These are phyloP conservation scores for Dunckerocampus dactyliophorus DNA, from an alignment of 2,113 vertebrate genomes.

Conservation along the genomic window DNA sequence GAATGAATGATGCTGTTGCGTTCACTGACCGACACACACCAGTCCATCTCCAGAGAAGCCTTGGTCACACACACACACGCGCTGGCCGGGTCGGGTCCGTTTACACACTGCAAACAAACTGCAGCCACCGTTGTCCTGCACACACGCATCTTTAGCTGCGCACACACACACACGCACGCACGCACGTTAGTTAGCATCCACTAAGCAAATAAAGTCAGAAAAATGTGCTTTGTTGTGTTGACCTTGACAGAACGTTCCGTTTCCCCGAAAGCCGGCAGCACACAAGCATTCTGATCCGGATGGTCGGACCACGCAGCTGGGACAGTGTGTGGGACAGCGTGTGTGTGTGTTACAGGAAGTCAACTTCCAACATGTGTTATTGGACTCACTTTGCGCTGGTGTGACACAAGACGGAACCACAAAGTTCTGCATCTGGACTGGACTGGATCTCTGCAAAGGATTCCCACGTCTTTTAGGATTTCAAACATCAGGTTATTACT, in stretches of 20 bases:
- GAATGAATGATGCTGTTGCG: background rate
- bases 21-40: conserved; percentile 78
- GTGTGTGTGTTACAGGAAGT: too few species aligned
- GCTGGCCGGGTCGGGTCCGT: conserved; percentile 77
- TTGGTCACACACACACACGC: conserved; percentile 73
- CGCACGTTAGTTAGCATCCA: background rate
- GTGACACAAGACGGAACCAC: conserved; percentile 77
- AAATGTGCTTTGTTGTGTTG: conserved; percentile 26
- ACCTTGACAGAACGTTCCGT: conserved; percentile 85
- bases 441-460: conserved; percentile 76
- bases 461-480: background rate
- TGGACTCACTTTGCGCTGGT: conserved; percentile 88
- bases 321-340: background rate
- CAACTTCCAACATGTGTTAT: background rate
- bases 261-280: conserved; percentile 84
- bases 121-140: conserved; percentile 79
- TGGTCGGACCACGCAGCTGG: conserved; percentile 71
- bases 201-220: background rate
- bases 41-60: conserved; percentile 84
- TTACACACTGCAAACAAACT: conserved; percentile 80
- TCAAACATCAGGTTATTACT: background rate
- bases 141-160: conserved; percentile 80
- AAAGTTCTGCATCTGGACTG: conserved; percentile 60
- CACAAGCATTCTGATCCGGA: conserved; percentile 76
- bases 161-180: conserved; percentile 1